phyloP scores from a whole-genome alignment of 2,888 invertebrate genomes.

The Drosophila ezoana region DNA sequence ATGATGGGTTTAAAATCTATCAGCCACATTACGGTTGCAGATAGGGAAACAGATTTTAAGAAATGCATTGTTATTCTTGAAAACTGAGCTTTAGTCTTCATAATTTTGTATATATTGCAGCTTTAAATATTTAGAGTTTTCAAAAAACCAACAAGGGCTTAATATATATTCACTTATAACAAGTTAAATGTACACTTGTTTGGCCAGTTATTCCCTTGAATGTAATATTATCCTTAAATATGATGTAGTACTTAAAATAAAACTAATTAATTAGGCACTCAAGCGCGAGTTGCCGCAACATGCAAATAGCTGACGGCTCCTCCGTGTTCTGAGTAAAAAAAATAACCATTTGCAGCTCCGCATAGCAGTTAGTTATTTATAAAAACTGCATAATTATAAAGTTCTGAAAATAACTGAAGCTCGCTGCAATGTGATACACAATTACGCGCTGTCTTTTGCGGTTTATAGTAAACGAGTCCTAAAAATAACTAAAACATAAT shows the following conservation, averaged over 20 bases:
- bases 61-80: too few species aligned
- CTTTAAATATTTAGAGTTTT: too few species aligned
- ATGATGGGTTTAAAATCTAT: neutral
- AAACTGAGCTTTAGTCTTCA: too few species aligned
- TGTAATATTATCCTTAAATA: neutral
- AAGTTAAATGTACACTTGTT: too few species aligned
- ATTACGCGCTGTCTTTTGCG: neutral
- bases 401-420: conserved; percentile 7
- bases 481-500: too few species aligned
- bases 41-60: too few species aligned
- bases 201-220: too few species aligned
- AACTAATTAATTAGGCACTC: conserved; percentile 8
- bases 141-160: too few species aligned
- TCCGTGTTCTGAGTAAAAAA: neutral
- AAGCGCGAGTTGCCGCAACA: conserved; percentile 10
- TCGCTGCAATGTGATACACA: neutral
- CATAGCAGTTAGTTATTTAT: neutral
- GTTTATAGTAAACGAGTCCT: neutral
- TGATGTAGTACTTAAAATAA: neutral
- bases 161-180: too few species aligned
- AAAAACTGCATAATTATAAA: conserved; percentile 7
- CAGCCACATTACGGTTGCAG: too few species aligned
- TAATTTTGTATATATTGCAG: too few species aligned
- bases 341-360: conserved; percentile 3
- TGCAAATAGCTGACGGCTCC: conserved; percentile 4